Evolutionary conservation across 2,113 vertebrate species (phyloP).

Genomic region (Tapirus terrestris): DNA sequence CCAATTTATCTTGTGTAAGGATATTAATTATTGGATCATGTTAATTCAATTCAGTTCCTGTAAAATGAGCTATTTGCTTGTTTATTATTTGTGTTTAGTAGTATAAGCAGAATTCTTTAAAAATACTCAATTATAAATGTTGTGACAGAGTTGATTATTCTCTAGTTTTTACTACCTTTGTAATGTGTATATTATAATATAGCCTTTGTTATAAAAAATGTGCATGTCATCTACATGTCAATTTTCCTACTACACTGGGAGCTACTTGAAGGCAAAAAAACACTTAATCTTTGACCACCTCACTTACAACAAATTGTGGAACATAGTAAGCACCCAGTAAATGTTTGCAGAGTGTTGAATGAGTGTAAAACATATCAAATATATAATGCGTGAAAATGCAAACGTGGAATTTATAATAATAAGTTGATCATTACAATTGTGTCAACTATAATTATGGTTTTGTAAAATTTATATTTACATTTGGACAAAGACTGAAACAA

Average conservation of each 20-base stretch:
- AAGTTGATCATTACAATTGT: background rate
- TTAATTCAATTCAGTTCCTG: background rate
- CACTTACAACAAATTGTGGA: background rate
- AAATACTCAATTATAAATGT: background rate
- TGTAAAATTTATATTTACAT: background rate
- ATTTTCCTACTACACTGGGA: background rate
- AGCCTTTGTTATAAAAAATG: background rate
- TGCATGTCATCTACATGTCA: background rate
- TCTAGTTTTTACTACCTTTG: background rate
- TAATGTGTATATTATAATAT: background rate
- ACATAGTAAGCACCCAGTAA: background rate
- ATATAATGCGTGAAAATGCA: background rate
- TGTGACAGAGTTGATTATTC: background rate
- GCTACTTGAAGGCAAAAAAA: background rate
- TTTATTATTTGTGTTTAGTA: background rate
- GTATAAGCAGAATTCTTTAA: background rate
- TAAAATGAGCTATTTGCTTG: background rate
- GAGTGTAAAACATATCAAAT: background rate
- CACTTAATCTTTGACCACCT: background rate
- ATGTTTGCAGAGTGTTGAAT: background rate
- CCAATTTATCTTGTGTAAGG: background rate
- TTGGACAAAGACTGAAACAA: conserved; percentile 6
- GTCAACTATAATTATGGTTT: background rate
- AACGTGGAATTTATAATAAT: background rate
- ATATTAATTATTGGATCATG: background rate